Conservation (phyloP, 2,888 invertebrate genomes). For the Agrochola lychnidis region DNA sequence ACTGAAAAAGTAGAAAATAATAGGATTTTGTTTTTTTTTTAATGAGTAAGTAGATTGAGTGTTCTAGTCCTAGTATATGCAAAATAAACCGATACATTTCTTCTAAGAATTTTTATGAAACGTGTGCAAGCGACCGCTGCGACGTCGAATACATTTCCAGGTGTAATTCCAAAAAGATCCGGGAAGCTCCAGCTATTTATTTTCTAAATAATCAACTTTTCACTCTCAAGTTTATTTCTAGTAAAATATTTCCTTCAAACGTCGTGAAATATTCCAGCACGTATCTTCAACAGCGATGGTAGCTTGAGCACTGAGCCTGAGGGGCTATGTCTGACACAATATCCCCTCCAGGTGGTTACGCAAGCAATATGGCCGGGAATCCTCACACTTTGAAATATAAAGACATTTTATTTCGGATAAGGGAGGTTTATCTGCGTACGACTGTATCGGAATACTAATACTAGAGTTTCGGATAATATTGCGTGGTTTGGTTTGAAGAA, state of each 20-base stretch:
- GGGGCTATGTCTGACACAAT: constrained; percentile 11
- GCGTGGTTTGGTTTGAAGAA: constrained; percentile 16
- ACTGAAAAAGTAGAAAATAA: neutral
- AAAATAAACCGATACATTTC: neutral
- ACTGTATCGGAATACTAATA: constrained; percentile 54
- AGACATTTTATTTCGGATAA: constrained; percentile 54
- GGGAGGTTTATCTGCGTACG: constrained; percentile 48
- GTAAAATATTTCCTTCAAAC: neutral
- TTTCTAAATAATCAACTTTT: neutral
- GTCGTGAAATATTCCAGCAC: constrained; percentile 17
- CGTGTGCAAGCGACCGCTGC: neutral
- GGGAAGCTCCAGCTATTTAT: neutral
- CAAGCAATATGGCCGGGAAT: constrained; percentile 34
- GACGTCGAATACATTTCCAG: neutral
- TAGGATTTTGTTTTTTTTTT: neutral
- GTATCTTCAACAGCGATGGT: constrained; percentile 7
- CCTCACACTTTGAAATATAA: constrained; percentile 47
- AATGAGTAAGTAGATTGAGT: neutral
- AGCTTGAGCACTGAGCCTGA: neutral
- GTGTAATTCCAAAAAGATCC: neutral
- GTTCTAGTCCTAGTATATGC: neutral
- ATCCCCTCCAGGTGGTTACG: constrained; percentile 44
- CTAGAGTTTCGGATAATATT: constrained; percentile 12
- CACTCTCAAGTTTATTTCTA: no score
- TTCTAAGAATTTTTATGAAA: no score